phyloP scores from a whole-genome alignment of 2,888 invertebrate species.

The Megastigmus dorsalis region DNA sequence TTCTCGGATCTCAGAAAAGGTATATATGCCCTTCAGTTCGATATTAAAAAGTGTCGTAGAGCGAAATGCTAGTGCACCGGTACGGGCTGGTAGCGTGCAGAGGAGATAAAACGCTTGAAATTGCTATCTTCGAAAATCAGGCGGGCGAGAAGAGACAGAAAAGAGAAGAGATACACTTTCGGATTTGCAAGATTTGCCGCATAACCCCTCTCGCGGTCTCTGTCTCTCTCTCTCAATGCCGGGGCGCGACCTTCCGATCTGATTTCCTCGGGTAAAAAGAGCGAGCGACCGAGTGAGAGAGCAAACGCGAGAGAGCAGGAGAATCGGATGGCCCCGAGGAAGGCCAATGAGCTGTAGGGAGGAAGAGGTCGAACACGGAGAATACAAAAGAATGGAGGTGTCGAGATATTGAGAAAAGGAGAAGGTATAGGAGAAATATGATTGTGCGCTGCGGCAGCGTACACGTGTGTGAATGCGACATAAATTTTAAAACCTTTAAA shows the following conservation, averaged over 20 bases:
- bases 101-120: not conserved
- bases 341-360: conserved; percentile 28
- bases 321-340: conserved; percentile 25
- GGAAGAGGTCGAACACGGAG: not conserved
- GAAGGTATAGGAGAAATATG: not conserved
- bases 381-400: conserved; percentile 23
- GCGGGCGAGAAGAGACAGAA: not conserved
- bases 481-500: too few relatives aligned
- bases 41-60: too few relatives aligned
- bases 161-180: not conserved
- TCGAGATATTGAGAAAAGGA: conserved; percentile 23
- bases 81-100: too few relatives aligned
- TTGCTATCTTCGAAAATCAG: conserved; percentile 14
- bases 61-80: too few relatives aligned
- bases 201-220: conserved; percentile 9
- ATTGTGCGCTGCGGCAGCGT: conserved; percentile 18
- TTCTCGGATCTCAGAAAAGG: too few relatives aligned
- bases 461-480: too few relatives aligned
- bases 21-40: too few relatives aligned
- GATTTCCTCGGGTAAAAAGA: conserved; percentile 49
- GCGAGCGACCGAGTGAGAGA: conserved; percentile 5
- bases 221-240: too few relatives aligned
- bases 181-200: conserved; percentile 19
- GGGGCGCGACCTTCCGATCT: conserved; percentile 45
- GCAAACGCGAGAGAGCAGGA: not conserved